Base-by-base conservation (phyloP, 2,113 vertebrate species). In the Pluvialis apricaria region DNA sequence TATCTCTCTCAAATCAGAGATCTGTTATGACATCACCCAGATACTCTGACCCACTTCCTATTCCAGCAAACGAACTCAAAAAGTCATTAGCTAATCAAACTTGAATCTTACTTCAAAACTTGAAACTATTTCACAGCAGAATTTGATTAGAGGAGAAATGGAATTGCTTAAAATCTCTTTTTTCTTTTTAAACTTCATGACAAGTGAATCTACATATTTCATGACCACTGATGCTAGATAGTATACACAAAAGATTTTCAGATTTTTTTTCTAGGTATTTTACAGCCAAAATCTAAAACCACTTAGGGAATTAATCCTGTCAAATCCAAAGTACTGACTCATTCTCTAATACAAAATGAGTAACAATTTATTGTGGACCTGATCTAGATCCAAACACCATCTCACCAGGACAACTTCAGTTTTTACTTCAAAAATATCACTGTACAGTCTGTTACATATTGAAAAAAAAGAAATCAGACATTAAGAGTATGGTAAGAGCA, bases 1-100 rank as follows among this genome's bases (percentile, higher is more conserved):
- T n/a, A 47, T 47, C 49, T 64, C 65, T 85, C 80, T 82, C 40
- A 91, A 95, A 93, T 91, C 82, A 93, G 79, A 90, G 44, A 80
- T 83, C 32, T 91, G 52, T 73, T 73, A 57, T 70, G 47, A 86
- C 49, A 40, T 86, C 90, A 91, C 21, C 6, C 47, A 78, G 55
- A 75, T 71, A 70, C 55, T 70, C 68, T 90, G 44, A 61, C 51
- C 28, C 22, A 85, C 32, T 82, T 88, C 52, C 45, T 88, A 31
- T 54, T 75, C 55, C 69, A 92, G 38, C 18, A 92, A 88, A 52
- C 5, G 25, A 86, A 79, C 34, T 45, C 34, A 87, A 81, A 82
- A 78, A 36, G 7, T 61, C 49, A 69, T 88, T 69, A 72, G 20
- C 22, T 88, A 77, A 79, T 91, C 69, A 88, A 88, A 68, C 16